Evolutionary conservation across 2,888 invertebrate species (phyloP).

Genomic region (Ochropacha duplaris): DNA sequence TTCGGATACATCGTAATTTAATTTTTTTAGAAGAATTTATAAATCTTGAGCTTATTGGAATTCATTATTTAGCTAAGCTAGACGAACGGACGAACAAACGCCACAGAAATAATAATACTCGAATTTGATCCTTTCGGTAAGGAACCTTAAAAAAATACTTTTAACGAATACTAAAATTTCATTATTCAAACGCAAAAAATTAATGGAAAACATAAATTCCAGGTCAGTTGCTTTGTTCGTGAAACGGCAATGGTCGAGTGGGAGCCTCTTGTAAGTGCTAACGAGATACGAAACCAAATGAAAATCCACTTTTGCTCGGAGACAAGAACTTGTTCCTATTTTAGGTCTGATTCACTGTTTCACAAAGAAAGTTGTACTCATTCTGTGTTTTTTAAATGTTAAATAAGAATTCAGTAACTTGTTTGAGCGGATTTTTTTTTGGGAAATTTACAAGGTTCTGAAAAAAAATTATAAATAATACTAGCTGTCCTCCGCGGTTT

Average conservation of each 20-base stretch:
- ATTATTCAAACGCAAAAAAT: not conserved
- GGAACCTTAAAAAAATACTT: not conserved
- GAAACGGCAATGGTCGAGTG: conserved; percentile 20
- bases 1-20: too few relatives aligned
- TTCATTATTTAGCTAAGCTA: too few relatives aligned
- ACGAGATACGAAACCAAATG: conserved; percentile 42
- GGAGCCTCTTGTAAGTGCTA: conserved; percentile 31
- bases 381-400: conserved; percentile 20
- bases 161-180: not conserved
- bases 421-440: too few relatives aligned
- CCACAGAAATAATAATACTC: too few relatives aligned
- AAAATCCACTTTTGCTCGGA: conserved; percentile 31
- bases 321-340: conserved; percentile 30
- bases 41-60: too few relatives aligned
- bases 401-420: conserved; percentile 15
- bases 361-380: conserved; percentile 25
- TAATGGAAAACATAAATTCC: conserved; percentile 22
- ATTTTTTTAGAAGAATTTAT: too few relatives aligned
- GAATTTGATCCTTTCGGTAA: too few relatives aligned
- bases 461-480: too few relatives aligned
- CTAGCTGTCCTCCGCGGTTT: too few relatives aligned
- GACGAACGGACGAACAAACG: too few relatives aligned
- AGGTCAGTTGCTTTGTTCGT: conserved; percentile 31
- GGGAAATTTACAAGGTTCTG: too few relatives aligned
- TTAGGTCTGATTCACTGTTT: conserved; percentile 9